phyloP scores from a whole-genome alignment of 2,797 vertebrate species.

The Acridotheres tristis region DNA sequence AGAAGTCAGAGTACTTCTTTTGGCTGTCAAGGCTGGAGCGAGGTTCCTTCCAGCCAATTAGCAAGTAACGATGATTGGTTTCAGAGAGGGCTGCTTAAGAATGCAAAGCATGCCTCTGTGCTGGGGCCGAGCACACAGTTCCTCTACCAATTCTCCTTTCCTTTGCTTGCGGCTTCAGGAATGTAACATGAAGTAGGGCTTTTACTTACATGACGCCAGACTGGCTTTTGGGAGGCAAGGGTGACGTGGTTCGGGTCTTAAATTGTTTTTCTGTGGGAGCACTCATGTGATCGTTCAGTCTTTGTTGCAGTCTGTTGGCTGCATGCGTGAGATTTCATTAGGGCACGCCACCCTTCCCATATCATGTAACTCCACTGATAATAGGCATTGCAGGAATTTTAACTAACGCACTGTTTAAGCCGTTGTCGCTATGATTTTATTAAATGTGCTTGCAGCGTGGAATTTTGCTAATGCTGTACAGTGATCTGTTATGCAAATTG shows the following conservation, averaged over 20 bases:
- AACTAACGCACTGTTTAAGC: conserved; percentile 4
- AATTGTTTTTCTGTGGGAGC: not conserved
- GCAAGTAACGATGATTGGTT: conserved; percentile 43
- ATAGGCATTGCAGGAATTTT: conserved; percentile 48
- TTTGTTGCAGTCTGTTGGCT: conserved; percentile 30
- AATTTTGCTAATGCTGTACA: conserved; percentile 23
- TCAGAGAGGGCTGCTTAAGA: conserved; percentile 47
- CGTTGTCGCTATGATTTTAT: not conserved
- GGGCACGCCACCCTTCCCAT: not conserved
- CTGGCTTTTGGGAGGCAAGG: not conserved
- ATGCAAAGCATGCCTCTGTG: conserved; percentile 13
- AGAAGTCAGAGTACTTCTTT: conserved; percentile 41
- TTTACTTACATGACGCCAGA: not conserved
- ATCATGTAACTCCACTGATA: not conserved
- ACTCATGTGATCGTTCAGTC: not conserved
- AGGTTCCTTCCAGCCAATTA: conserved; percentile 53
- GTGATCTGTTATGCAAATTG: conserved; percentile 48
- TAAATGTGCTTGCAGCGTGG: conserved; percentile 18
- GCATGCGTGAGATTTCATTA: not conserved
- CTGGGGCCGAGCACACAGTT: not conserved
- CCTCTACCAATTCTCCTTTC: not conserved
- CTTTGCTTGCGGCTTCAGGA: conserved; percentile 5
- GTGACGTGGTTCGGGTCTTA: not conserved
- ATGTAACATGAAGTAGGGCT: not conserved
- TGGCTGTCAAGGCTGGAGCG: conserved; percentile 31